Evolutionary conservation across 2,113 vertebrate species (phyloP), one percentile per base, ranked within the genome.

Genomic region (Perca schrenkii): DNA sequence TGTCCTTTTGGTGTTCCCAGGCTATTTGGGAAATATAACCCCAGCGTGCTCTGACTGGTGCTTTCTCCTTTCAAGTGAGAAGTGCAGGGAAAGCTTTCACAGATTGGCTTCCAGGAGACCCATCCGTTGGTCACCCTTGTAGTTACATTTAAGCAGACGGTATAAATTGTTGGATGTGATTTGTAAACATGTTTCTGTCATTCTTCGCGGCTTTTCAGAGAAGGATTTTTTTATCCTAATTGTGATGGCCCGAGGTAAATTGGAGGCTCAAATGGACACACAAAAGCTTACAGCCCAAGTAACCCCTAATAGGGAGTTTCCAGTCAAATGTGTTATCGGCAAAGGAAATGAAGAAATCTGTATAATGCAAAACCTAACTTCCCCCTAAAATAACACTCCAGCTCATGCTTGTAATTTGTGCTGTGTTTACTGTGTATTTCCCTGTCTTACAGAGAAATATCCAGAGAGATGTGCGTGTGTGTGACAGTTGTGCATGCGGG

Each of bases 351-450:
- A n/a, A 53, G 53, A 77, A 74, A 66, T 69, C n/a, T 1, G n/a
- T 78, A n/a, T 53, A 4, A n/a, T 67, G 40, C 8, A 31, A 50
- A 76, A 50, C 17, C 21, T 8, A 57, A 88, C 62, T 82, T 84
- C 69, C 71, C 11, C 34, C 46, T 61, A 8, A 78, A 70, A 61
- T 58, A 43, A 31, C 28, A 21, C 11, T 79, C 47, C 36, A 25
- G 54, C 52, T 74, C 49, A 66, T 76, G 46, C 47, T 77, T 16
- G 25, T 87, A n/a, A 74, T 71, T 40, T 15, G 14, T 85, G 43
- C 54, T 65, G 46, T 78, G 58, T 74, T 72, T 22, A 50, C 34
- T 68, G 61, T 57, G 28, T 62, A 21, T 71, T 70, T 53, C 52
- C n/a, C n/a, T 28, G 21, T 46, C 16, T 4, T 58, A 5, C 8